These are phyloP conservation scores for Nephrotoma guestfalica DNA, from an alignment of 2,888 invertebrate species.

Conservation along the genomic window DNA sequence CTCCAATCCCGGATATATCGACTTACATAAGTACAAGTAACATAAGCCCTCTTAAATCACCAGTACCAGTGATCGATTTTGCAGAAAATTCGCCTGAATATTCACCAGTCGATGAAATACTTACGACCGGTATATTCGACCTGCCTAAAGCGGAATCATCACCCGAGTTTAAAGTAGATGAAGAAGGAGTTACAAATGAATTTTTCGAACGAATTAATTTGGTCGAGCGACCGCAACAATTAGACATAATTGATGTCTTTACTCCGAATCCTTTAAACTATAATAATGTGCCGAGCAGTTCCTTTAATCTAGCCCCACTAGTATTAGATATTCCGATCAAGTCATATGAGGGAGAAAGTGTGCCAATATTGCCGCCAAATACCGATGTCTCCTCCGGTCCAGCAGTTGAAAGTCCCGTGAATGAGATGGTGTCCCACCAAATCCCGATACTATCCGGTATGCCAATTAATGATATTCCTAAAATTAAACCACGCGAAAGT, in stretches of 20 bases:
- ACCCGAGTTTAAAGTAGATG: conserved; percentile 22
- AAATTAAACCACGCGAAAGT: not conserved
- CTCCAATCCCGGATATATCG: conserved; percentile 21
- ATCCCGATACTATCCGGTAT: not conserved
- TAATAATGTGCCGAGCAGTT: not conserved
- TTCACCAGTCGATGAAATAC: not conserved
- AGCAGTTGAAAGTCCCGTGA: not conserved
- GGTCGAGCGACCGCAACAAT: conserved; percentile 26
- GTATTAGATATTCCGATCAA: not conserved
- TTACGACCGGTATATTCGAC: not conserved
- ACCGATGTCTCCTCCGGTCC: not conserved
- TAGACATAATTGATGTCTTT: conserved; percentile 17
- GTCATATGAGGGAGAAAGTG: not conserved
- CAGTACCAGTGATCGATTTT: conserved; percentile 17
- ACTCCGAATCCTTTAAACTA: not conserved
- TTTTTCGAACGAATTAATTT: conserved; percentile 31
- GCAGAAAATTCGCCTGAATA: not conserved
- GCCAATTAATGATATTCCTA: not conserved
- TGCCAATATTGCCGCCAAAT: not conserved
- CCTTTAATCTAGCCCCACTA: not conserved
- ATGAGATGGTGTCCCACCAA: not conserved
- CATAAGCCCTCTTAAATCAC: conserved; percentile 22
- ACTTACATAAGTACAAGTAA: conserved; percentile 13
- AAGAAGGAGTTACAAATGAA: conserved; percentile 30
- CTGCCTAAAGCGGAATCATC: conserved; percentile 7